phyloP scores from a whole-genome alignment of 2,113 vertebrate genomes.

The Scomber japonicus region DNA sequence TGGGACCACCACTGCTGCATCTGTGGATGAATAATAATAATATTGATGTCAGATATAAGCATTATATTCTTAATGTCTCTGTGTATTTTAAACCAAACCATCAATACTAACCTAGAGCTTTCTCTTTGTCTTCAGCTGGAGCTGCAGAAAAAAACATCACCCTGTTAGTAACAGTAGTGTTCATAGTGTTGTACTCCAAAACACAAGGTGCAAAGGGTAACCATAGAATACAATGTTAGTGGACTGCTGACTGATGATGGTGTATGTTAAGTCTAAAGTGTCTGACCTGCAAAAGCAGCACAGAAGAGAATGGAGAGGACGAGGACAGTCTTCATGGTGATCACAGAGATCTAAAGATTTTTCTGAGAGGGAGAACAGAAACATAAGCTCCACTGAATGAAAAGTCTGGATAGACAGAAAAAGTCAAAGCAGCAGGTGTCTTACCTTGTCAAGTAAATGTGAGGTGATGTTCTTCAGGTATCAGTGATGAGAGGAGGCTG shows the following conservation, averaged over 20 bases:
- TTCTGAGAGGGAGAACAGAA: background rate
- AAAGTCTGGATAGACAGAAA: too few relatives aligned
- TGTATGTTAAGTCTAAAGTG: background rate
- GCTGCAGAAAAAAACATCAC: conserved; percentile 16
- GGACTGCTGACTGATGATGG: too few relatives aligned
- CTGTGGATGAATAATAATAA: background rate
- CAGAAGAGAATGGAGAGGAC: conserved; percentile 31
- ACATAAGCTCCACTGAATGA: too few relatives aligned
- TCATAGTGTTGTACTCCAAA: background rate
- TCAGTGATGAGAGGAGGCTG: conserved; percentile 10
- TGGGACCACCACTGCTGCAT: background rate
- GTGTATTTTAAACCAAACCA: background rate
- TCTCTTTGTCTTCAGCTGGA: conserved; percentile 10
- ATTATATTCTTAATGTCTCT: background rate
- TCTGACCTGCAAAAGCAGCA: conserved; percentile 37
- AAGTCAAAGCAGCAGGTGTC: background rate
- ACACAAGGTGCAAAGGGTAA: too few relatives aligned
- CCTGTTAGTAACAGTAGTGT: background rate
- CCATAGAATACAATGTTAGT: too few relatives aligned
- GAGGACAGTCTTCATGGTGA: conserved; percentile 41
- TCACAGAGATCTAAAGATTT: background rate
- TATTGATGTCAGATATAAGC: background rate
- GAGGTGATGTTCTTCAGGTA: conserved; percentile 12
- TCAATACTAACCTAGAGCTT: conserved; percentile 20
- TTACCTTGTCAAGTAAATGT: conserved; percentile 22